Base-by-base conservation (phyloP, 2,113 vertebrate species). In the Centropristis striata region DNA sequence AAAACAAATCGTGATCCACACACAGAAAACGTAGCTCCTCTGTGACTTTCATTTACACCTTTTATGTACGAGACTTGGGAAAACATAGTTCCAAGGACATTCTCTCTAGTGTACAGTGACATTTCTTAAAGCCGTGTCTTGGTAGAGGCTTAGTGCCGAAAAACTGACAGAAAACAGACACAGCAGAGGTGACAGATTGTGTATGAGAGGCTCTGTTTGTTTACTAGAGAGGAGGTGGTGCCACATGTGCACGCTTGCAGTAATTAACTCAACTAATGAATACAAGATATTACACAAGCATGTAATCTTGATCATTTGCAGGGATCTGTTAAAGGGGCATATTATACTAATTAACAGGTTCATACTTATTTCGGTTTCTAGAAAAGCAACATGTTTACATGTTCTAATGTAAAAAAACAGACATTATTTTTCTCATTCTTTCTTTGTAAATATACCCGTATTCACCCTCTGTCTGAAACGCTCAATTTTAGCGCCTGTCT, bases 251-350 rank as follows among this genome's bases (percentile, higher is more conserved):
- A 37, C 4, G 14, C 57, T 65, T 75, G 44, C 60, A 20, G 15
- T 50, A 60, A 64, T 72, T 55, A 72, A 53, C 13, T 71, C 25
- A 14, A 18, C 50, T 54, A 9, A 69, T 53, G 8, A 66, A 59
- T 14, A 72, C 21, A 54, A 60, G 41, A 44, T 44, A 11, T 23
- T 66, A 77, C 18, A 37, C 76, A 76, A 15, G 42, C 50, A 21
- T 75, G 23, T 32, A 20, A 81, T 68, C 25, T 28, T 37, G 58
- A 76, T 79, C 12, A 55, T 68, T 25, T 57, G 25, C 39, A 68
- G 39, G 14, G 18, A 81, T 69, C 46, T 37, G 65, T 53, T 58
- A 32, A 44, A 32, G 32, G 32, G 32, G 3, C 32, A 32, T 32
- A 32, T 32, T 4, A 32, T 4, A 6, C 32, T 4, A 4, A 32